Base-by-base conservation (phyloP, 23 tunicate genomes). In the Ciona savignyi region DNA sequence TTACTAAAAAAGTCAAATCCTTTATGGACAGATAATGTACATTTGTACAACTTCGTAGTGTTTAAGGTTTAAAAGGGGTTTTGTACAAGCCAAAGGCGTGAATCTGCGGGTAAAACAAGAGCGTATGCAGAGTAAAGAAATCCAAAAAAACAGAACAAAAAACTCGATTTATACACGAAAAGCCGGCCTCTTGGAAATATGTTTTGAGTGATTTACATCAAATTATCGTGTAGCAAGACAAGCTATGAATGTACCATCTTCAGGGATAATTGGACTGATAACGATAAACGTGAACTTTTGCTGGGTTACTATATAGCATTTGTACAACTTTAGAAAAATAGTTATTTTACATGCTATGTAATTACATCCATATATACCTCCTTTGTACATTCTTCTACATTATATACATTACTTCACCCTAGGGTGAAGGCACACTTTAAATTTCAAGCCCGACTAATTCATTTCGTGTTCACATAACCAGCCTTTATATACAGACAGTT, bases 301-400 rank as follows among this genome's bases (percentile, higher is more conserved):
- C 15, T 42, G 56, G 56, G 11, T 42, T 42, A 42, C 11, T 42
- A 42, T 42, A 42, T 42, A 42, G 56, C 26, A 23, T 63, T 23
- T 63, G 28, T 25, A 63, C 67, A 63, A 9, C 26, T 4, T 25
- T 9, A 22, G 24, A n/a, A n/a, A 63, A 63, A 4, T 63, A 63
- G 4, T 23, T n/a, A n/a, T 63, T n/a, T n/a, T 63, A 63, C 26
- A 63, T 63, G 67, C 67, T 63, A 63, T n/a, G 67, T n/a, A 63
- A 25, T 63, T 25, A 25, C 24, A 63, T 63, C 67, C 26, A 63
- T 63, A 63, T 63, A 63, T 9, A 63, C 28, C 15, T 63, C 67
- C 67, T 63, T n/a, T 63, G 24, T 63, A 63, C 67, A 63, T 63
- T 63, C 26, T 63, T 63, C 26, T 63, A n/a, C n/a, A n/a, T n/a